Evolutionary conservation across 2,797 vertebrate genomes (phyloP).

Genomic region (Enteromius argenteus): DNA sequence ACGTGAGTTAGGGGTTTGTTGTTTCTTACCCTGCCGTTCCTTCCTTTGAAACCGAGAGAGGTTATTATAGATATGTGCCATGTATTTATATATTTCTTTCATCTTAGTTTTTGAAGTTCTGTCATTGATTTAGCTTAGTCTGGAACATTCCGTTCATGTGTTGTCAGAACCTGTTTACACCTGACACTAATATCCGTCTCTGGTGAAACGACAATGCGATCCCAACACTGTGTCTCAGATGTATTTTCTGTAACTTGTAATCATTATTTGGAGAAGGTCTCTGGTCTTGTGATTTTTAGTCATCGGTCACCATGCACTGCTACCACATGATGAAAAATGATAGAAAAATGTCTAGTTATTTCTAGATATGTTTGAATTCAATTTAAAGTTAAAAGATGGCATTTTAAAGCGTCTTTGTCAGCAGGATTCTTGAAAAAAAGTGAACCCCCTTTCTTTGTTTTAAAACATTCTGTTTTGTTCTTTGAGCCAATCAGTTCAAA

Average conservation of each 20-base stretch:
- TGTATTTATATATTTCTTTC: background rate
- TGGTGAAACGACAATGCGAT: background rate
- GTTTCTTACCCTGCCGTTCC: background rate
- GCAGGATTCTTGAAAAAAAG: background rate
- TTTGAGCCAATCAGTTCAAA: background rate
- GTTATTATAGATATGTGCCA: background rate
- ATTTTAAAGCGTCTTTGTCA: background rate
- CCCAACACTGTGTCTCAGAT: background rate
- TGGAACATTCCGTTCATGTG: background rate
- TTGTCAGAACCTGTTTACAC: background rate
- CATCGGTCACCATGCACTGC: background rate
- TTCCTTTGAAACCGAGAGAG: background rate
- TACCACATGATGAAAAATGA: background rate
- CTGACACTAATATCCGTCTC: background rate
- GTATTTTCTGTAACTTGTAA: background rate
- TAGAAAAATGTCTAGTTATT: background rate
- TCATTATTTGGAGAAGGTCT: background rate
- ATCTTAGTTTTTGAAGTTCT: background rate
- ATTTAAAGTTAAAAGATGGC: background rate
- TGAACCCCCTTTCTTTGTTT: background rate
- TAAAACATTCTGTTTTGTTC: background rate
- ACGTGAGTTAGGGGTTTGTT: background rate
- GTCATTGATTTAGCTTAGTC: background rate
- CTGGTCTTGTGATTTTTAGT: background rate
- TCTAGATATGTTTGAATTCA: background rate